Conservation (phyloP, 2,888 invertebrate genomes). For the Calephelis perditalis region DNA sequence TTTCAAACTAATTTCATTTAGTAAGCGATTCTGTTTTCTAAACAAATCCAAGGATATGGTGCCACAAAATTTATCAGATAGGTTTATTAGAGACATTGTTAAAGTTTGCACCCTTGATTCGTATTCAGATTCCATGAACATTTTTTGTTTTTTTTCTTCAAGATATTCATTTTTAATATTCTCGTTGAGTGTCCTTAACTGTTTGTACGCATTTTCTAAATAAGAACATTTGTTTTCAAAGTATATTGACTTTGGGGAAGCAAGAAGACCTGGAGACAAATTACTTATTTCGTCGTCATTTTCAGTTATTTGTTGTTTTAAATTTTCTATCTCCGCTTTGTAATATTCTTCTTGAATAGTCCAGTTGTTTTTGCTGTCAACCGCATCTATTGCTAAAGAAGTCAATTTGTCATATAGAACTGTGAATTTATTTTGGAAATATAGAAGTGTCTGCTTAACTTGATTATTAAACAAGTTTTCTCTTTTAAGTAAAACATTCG, state of each 20-base stretch:
- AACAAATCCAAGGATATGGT: constrained; percentile 67
- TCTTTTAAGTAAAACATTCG: constrained; percentile 40
- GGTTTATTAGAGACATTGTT: constrained; percentile 47
- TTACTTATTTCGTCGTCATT: constrained; percentile 56
- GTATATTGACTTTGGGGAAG: constrained; percentile 35
- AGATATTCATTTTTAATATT: constrained; percentile 72
- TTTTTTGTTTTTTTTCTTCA: constrained; percentile 61
- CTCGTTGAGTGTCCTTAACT: constrained; percentile 67
- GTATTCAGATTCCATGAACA: constrained; percentile 58
- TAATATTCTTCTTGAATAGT: constrained; percentile 63
- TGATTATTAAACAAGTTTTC: constrained; percentile 50
- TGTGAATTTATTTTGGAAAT: constrained; percentile 66
- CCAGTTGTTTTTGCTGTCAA: constrained; percentile 64
- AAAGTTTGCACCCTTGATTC: constrained; percentile 63
- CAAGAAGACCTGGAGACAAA: constrained; percentile 55
- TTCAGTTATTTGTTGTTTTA: constrained; percentile 46
- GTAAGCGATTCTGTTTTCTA: constrained; percentile 70
- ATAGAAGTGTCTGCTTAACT: constrained; percentile 51
- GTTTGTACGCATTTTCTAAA: constrained; percentile 62
- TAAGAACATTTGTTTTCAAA: constrained; percentile 64
- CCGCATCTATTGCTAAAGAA: constrained; percentile 55
- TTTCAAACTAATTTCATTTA: constrained; percentile 72
- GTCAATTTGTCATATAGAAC: constrained; percentile 64
- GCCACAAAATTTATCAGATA: constrained; percentile 67
- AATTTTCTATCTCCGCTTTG: constrained; percentile 61